phyloP scores from a whole-genome alignment of 35 echinoderm and acorn worm genomes.

The Acanthaster planci region DNA sequence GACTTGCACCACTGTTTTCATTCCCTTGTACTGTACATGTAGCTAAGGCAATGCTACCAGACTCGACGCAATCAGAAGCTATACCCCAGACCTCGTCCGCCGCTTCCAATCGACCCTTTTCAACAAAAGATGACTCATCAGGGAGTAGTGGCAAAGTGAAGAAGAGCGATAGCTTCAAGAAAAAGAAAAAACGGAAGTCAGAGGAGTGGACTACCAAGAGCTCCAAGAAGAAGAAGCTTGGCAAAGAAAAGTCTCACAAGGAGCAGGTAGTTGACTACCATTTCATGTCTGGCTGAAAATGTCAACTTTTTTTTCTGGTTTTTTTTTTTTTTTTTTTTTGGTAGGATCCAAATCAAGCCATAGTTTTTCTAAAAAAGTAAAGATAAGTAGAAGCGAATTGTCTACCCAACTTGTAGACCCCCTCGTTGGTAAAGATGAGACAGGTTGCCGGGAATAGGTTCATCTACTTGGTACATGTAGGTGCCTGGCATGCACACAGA shows the following conservation, averaged over 20 bases:
- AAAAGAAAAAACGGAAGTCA: slow-evolving; percentile 34
- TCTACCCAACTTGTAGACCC: no score
- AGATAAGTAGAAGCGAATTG: no score
- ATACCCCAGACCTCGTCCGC: background rate
- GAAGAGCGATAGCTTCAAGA: background rate
- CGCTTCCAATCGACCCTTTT: background rate
- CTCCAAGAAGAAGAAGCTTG: slow-evolving; percentile 27
- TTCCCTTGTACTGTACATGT: no score
- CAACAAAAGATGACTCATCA: background rate
- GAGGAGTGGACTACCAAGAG: slow-evolving; percentile 1
- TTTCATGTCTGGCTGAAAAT: no score
- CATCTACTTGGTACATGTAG: no score
- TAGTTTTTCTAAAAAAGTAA: no score
- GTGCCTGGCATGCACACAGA: no score
- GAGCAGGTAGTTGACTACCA: background rate
- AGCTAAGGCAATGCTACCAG: slow-evolving; percentile 14
- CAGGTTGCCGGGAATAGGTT: no score
- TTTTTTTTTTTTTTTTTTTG: no score
- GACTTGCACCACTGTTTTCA: no score
- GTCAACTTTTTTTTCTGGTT: background rate
- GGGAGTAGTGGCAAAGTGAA: background rate
- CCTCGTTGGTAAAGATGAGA: no score
- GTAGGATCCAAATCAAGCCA: no score
- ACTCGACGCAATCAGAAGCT: slow-evolving; percentile 11
- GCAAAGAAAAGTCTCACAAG: slow-evolving; percentile 27